Base-by-base conservation (phyloP, 1,140 invertebrate species). In the Zaprionus inermis region DNA sequence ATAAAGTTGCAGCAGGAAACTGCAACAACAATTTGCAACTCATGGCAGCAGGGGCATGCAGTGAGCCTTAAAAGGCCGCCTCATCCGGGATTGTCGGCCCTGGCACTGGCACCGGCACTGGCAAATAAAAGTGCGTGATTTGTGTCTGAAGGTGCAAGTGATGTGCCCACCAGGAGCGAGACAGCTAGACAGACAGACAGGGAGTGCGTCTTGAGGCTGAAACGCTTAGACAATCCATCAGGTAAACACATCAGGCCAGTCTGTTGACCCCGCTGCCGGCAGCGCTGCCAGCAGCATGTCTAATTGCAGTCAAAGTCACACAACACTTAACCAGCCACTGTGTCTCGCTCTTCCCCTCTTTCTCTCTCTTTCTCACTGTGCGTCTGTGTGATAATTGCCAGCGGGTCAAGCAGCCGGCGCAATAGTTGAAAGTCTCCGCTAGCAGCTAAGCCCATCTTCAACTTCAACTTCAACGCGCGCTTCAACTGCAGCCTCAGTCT, bases 121-220 rank as follows among this genome's bases (percentile, higher is more conserved):
- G 77, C 79, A 86, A 88, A 86, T 83, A 89, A 88, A 88, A 89
- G 83, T 88, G 84, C 84, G 83, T 86, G 83, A 86, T 86, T 86
- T 86, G 83, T 86, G 83, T 75, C 67, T 70, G 61, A 58, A 68
- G 65, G 65, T 46, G 18, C 51, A 63, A 69, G 65, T 85, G 82
- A 85, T 85, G 83, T 78, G 82, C 75, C 75, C 79, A 81, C 82
- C 82, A 86, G 75, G 72, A 60, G 54, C 56, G 20, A 58, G 56
- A 59, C 24, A 54, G 28, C 30, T 11, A 56, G 34, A 55, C 36
- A 68, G 38, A 16, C 14, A 18, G 56, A 52, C 57, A 57, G 41
- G 34, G 46, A 64, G 68, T 55, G 68, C 54, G 52, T 30, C 71
- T 79, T 41, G 54, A 67, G 51, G 20, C 32, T 14, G 20, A 30